Evolutionary conservation across 2,888 invertebrate genomes (phyloP).

Genomic region (Ennomos fuscantarius): DNA sequence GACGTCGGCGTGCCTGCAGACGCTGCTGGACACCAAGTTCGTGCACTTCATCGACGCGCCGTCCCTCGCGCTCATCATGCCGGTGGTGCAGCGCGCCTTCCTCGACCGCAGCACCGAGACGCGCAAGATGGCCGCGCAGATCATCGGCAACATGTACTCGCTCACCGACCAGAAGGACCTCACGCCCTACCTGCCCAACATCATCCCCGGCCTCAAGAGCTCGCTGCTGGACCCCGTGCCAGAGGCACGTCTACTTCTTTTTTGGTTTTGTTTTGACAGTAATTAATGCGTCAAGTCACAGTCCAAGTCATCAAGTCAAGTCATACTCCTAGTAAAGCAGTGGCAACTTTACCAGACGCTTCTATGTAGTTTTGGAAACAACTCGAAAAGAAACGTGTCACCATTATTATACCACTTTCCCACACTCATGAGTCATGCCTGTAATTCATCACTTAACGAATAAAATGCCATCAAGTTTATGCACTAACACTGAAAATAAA

Average conservation of each 20-base stretch:
- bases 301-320: too few species aligned
- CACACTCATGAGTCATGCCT: too few species aligned
- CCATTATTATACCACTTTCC: too few species aligned
- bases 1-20: constrained; percentile 96
- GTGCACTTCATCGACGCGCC: constrained; percentile 99
- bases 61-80: constrained; percentile 99
- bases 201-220: constrained; percentile 98
- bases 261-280: too few species aligned
- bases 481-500: too few species aligned
- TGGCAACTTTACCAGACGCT: too few species aligned
- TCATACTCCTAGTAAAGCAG: too few species aligned
- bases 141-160: constrained; percentile 99
- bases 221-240: constrained; percentile 99
- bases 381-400: too few species aligned
- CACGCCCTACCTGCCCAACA: constrained; percentile 97
- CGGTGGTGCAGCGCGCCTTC: constrained; percentile 98
- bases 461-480: too few species aligned
- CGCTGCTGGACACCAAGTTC: constrained; percentile 97
- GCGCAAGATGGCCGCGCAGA: constrained; percentile 99
- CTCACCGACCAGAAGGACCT: constrained; percentile 99
- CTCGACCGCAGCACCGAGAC: constrained; percentile 99
- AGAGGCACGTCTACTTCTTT: constrained; percentile 86
- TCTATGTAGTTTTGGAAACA: too few species aligned
- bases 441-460: too few species aligned
- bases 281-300: too few species aligned